A percentile compares a stretch with the other conserved stretches of the same genome.
Conservation (phyloP, 2,797 vertebrate species). For the Parauchenoglanis punctatus region DNA sequence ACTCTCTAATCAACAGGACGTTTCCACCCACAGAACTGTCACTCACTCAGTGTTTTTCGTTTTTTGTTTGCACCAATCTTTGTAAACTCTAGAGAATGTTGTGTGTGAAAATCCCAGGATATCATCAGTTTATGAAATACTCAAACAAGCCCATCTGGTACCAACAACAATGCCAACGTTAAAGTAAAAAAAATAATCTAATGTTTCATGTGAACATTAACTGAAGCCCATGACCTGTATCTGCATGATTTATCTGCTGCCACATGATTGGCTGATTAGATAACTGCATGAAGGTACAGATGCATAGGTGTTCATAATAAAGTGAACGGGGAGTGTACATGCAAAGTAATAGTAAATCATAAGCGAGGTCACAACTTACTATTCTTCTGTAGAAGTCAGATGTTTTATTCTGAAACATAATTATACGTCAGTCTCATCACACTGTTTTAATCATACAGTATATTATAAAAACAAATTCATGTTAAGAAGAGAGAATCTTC, state of each 20-base stretch:
- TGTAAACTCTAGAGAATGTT: no score
- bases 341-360: neutral
- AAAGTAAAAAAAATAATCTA: neutral
- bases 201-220: neutral
- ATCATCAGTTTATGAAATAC: no score
- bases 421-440: constrained; percentile 28
- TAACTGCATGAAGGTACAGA: neutral
- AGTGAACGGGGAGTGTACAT: neutral
- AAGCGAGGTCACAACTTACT: constrained; percentile 74
- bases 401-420: constrained; percentile 81
- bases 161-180: no score
- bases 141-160: no score
- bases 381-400: constrained; percentile 85
- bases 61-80: no score
- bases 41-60: no score
- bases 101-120: no score
- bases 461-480: neutral
- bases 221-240: neutral
- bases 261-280: neutral
- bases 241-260: neutral
- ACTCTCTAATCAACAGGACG: no score
- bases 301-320: neutral
- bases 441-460: neutral
- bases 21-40: no score
- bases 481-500: neutral